These are phyloP conservation scores for Akabosia matsudoensis DNA, from an alignment of 1,140 invertebrate species.

Conservation along the genomic window DNA sequence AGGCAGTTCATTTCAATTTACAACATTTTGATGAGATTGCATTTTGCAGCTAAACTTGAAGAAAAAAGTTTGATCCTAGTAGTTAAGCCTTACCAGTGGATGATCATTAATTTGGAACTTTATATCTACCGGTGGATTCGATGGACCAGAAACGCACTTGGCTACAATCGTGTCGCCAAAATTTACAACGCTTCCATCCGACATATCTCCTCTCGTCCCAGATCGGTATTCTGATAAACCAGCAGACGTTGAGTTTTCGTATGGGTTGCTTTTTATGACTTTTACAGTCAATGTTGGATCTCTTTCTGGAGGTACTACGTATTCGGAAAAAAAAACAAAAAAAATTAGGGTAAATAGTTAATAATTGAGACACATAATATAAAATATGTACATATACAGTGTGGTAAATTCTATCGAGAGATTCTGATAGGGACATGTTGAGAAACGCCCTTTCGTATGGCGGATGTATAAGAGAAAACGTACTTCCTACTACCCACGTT, in stretches of 20 bases:
- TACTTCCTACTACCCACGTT: too few relatives aligned
- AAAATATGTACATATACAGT: too few relatives aligned
- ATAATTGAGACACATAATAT: too few relatives aligned
- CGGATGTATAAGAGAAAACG: too few relatives aligned
- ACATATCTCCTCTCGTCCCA: background rate
- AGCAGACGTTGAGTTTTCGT: background rate
- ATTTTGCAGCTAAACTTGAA: background rate
- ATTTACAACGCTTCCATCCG: background rate
- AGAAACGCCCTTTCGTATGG: too few relatives aligned
- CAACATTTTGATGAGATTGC: background rate
- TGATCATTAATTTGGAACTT: constrained; percentile 53
- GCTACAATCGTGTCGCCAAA: constrained; percentile 51
- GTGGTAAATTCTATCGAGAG: too few relatives aligned
- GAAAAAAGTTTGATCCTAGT: too few relatives aligned
- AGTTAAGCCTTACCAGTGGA: constrained; percentile 46
- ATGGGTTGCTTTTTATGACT: background rate
- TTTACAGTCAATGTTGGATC: background rate
- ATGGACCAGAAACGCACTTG: constrained; percentile 68
- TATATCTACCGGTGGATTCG: constrained; percentile 53
- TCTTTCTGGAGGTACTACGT: background rate
- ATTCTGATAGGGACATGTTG: too few relatives aligned
- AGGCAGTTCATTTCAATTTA: background rate
- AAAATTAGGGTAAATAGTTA: background rate
- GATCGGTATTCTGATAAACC: background rate
- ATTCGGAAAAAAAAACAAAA: background rate